Conservation (phyloP, 2,888 invertebrate genomes). For the Pseudeuparius sepicola region DNA sequence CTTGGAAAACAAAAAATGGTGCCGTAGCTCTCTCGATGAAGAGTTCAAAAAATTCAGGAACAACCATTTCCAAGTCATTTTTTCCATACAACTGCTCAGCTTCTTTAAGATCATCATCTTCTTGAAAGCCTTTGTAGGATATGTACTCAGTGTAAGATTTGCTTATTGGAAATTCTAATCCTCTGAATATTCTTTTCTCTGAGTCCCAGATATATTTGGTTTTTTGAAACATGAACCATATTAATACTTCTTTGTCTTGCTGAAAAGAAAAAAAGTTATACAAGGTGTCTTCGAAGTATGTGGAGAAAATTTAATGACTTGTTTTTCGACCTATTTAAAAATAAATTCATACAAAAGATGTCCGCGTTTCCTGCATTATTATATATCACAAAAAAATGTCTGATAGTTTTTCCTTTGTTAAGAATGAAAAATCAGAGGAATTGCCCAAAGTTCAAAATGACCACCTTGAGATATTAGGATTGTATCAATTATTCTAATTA, state of each 20-base stretch:
- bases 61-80: slow-evolving; percentile 80
- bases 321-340: no score
- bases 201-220: slow-evolving; percentile 89
- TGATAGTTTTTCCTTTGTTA: no score
- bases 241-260: slow-evolving; percentile 44
- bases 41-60: slow-evolving; percentile 93
- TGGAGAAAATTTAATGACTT: no score
- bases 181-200: slow-evolving; percentile 68
- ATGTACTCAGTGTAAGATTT: slow-evolving; percentile 60
- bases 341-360: no score
- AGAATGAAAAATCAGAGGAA: no score
- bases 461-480: no score
- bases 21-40: slow-evolving; percentile 97
- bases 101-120: slow-evolving; percentile 65
- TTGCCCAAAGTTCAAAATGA: no score
- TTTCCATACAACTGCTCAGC: slow-evolving; percentile 79
- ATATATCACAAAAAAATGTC: no score
- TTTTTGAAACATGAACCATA: slow-evolving; percentile 96
- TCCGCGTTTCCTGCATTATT: no score
- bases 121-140: slow-evolving; percentile 78
- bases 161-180: slow-evolving; percentile 77
- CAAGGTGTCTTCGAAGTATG: background rate
- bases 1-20: slow-evolving; percentile 99
- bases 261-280: slow-evolving; percentile 24
- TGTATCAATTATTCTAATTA: no score